Conservation (phyloP, 2,113 vertebrate species). For the Brachionichthys hirsutus region DNA sequence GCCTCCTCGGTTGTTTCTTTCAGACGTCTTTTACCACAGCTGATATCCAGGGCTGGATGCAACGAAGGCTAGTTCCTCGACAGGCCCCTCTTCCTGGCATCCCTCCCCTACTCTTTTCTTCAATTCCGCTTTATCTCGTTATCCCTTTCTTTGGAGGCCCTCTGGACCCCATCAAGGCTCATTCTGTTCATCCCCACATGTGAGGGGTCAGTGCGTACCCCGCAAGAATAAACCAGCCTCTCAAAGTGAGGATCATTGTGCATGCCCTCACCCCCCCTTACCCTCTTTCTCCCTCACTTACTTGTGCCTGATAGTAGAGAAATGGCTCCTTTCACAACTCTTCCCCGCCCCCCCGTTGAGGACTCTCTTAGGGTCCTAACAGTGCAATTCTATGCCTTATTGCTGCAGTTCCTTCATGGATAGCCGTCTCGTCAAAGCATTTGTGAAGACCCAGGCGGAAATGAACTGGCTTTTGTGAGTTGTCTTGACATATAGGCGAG, state of each 20-base stretch:
- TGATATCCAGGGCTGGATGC: conserved; percentile 11
- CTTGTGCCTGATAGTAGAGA: conserved; percentile 69
- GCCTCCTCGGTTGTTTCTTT: too few species aligned
- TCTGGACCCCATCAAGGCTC: conserved; percentile 60
- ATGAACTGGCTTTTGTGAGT: conserved; percentile 64
- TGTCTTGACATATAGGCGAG: conserved; percentile 60
- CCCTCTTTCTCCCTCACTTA: conserved; percentile 35
- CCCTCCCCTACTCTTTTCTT: conserved; percentile 47
- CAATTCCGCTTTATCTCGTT: conserved; percentile 47
- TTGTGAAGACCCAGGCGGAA: conserved; percentile 58
- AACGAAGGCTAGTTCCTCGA: conserved; percentile 36
- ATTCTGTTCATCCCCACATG: conserved; percentile 70
- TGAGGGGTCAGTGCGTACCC: conserved; percentile 67
- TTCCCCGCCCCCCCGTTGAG: conserved; percentile 59
- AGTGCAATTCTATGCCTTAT: conserved; percentile 68
- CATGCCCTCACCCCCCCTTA: conserved; percentile 43
- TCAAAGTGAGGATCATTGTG: conserved; percentile 74
- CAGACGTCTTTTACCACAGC: too few species aligned
- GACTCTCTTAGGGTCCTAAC: conserved; percentile 63
- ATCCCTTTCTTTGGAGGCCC: conserved; percentile 55
- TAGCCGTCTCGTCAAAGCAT: conserved; percentile 53
- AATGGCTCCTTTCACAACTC: conserved; percentile 61
- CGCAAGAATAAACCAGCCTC: conserved; percentile 69
- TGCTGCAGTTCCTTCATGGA: conserved; percentile 58
- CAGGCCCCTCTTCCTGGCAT: conserved; percentile 50